phyloP scores from a whole-genome alignment of 2,113 vertebrate species.

The Jacana jacana region DNA sequence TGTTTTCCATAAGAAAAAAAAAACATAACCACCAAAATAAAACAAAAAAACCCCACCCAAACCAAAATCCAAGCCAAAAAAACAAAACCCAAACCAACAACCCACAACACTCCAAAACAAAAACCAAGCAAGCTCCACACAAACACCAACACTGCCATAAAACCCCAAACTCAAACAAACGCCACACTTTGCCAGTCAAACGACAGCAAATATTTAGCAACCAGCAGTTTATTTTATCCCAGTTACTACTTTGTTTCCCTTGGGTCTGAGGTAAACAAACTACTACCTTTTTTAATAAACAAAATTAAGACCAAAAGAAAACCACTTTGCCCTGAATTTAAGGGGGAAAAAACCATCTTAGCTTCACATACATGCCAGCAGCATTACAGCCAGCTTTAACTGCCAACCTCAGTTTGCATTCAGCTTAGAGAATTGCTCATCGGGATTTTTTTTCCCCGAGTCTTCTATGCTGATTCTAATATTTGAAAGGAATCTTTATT shows the following conservation, averaged over 20 bases:
- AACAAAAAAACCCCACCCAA: too few species aligned
- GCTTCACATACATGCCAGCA: background rate
- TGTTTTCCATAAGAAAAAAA: background rate
- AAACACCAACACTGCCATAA: background rate
- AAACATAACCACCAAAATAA: background rate
- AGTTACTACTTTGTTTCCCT: background rate
- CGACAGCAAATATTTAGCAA: background rate
- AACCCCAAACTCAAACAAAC: accelerated
- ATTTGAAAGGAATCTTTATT: background rate
- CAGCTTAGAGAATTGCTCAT: background rate
- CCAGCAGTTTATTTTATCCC: background rate
- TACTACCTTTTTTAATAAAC: background rate
- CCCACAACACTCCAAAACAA: background rate
- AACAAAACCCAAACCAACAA: background rate
- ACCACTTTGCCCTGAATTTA: background rate
- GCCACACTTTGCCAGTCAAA: background rate
- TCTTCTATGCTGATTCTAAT: background rate
- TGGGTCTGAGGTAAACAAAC: background rate
- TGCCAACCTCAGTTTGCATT: background rate
- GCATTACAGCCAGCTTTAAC: background rate
- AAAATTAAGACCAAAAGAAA: background rate
- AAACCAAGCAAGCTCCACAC: background rate
- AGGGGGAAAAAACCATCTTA: background rate
- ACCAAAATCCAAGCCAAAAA: background rate
- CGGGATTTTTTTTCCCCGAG: background rate